A percentile compares a stretch with the other conserved stretches of the same genome.
Evolutionary conservation across 1,140 invertebrate species (phyloP).

Genomic region (Cyrtorhinus lividipennis): DNA sequence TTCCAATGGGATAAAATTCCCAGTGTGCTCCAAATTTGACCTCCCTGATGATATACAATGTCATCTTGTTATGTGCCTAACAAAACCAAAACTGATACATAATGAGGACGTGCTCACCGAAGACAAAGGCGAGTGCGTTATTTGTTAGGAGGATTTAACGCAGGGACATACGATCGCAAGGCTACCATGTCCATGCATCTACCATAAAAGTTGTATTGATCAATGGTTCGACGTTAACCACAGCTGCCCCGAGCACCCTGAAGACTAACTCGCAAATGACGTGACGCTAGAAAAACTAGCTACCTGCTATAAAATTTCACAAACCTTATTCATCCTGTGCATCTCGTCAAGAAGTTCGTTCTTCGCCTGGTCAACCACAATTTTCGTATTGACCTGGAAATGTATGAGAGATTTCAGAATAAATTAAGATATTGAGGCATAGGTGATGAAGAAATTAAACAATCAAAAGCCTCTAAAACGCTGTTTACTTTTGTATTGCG

Average conservation of each 20-base stretch:
- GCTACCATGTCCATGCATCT: constrained; percentile 97
- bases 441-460: too few species aligned
- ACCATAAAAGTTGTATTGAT: constrained; percentile 97
- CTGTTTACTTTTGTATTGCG: too few species aligned
- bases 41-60: constrained; percentile 95
- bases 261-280: constrained; percentile 51
- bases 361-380: constrained; percentile 12
- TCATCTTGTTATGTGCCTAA: constrained; percentile 97
- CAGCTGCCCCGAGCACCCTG: constrained; percentile 90
- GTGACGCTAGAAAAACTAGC: too few species aligned
- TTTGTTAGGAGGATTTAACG: constrained; percentile 91
- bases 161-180: constrained; percentile 92
- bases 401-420: too few species aligned
- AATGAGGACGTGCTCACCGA: constrained; percentile 95
- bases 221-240: constrained; percentile 95
- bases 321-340: constrained; percentile 21
- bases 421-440: too few species aligned
- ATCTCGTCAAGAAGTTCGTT: constrained; percentile 17
- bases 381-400: constrained; percentile 12
- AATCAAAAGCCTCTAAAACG: too few species aligned
- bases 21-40: constrained; percentile 95
- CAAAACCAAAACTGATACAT: constrained; percentile 93
- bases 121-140: constrained; percentile 95
- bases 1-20: constrained; percentile 63
- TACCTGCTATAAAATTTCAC: too few species aligned